Evolutionary conservation across 2,797 vertebrate genomes (phyloP).

Genomic region (Prionace glauca): DNA sequence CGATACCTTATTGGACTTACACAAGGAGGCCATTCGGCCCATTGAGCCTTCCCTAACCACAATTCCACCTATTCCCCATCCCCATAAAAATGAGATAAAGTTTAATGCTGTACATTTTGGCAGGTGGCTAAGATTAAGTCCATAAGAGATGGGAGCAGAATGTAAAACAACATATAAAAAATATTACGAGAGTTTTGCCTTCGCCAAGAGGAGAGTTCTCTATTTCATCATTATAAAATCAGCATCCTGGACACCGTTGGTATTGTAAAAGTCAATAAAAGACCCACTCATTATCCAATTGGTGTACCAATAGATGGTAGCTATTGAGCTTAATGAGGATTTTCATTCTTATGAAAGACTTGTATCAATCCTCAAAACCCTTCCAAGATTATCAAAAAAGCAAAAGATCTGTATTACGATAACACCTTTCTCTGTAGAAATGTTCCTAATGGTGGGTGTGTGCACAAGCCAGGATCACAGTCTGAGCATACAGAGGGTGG

Average conservation of each 20-base stretch:
- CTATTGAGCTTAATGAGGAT: background rate
- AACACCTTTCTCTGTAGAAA: background rate
- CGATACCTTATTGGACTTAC: too few relatives aligned
- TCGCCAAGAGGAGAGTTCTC: background rate
- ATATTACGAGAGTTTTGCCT: background rate
- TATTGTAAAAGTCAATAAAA: background rate
- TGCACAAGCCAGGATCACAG: too few relatives aligned
- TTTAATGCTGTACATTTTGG: background rate
- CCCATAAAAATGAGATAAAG: background rate
- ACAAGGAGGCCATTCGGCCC: too few relatives aligned
- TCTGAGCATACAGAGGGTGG: too few relatives aligned
- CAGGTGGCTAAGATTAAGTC: background rate
- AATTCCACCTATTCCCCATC: too few relatives aligned
- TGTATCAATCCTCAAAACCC: background rate
- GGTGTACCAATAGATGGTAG: background rate
- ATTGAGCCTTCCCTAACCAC: too few relatives aligned
- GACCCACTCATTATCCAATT: background rate
- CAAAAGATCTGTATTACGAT: background rate
- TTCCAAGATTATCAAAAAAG: background rate
- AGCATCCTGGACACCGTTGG: background rate
- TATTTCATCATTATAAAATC: background rate
- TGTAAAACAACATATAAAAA: background rate
- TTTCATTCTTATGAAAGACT: background rate
- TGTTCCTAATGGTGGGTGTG: too few relatives aligned
- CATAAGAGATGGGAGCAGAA: background rate